Percentiles rank a stretch among this genome's conserved stretches.
Evolutionary conservation across 2,888 invertebrate genomes (phyloP).

Genomic region (Netelia fuscicornis): DNA sequence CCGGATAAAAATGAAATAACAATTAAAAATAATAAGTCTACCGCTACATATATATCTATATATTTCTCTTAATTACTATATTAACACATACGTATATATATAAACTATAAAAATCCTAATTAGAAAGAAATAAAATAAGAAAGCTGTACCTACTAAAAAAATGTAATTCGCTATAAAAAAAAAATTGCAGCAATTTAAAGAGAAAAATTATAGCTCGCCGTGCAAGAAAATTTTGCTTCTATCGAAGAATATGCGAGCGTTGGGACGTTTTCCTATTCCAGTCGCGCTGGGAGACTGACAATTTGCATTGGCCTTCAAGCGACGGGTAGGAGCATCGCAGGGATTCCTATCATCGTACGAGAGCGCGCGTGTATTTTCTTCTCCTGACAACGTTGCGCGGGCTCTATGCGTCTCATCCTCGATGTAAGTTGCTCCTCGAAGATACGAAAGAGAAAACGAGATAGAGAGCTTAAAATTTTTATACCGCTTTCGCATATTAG

Average conservation of each 20-base stretch:
- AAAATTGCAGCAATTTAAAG: background rate
- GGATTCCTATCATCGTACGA: slow-evolving; percentile 26
- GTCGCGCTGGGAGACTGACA: slow-evolving; percentile 19
- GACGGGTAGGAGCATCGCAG: slow-evolving; percentile 12
- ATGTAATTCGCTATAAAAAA: background rate
- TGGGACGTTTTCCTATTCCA: slow-evolving; percentile 23
- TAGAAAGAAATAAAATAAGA: too few relatives aligned
- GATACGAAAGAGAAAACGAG: background rate
- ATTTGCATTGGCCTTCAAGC: slow-evolving; percentile 37
- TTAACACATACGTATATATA: too few relatives aligned
- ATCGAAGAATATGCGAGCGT: background rate
- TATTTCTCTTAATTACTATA: too few relatives aligned
- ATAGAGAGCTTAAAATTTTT: background rate
- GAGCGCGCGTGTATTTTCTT: background rate
- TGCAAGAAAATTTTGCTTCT: background rate
- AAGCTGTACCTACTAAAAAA: background rate
- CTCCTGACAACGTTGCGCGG: background rate
- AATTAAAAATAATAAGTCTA: too few relatives aligned
- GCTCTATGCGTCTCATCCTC: background rate
- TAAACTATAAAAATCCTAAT: too few relatives aligned
- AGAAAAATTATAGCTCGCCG: background rate
- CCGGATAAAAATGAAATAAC: too few relatives aligned
- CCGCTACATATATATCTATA: too few relatives aligned
- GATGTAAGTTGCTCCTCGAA: background rate
- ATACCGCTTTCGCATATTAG: too few relatives aligned